These are phyloP conservation scores for Melitaea cinxia DNA, from an alignment of 1,140 invertebrate species.

Conservation along the genomic window DNA sequence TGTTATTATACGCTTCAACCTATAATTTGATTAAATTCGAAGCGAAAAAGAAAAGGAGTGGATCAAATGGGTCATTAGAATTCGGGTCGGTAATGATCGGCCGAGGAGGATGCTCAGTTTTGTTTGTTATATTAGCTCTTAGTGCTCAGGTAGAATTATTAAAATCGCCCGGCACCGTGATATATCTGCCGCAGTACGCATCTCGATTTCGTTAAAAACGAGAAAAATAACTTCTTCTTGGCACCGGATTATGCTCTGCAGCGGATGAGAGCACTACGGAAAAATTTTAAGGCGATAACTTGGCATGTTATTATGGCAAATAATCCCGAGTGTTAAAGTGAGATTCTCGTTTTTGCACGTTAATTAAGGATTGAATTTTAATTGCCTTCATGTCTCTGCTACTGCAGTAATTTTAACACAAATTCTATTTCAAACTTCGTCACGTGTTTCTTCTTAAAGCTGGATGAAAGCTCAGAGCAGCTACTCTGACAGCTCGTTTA, in stretches of 20 bases:
- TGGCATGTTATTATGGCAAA: conserved; percentile 51
- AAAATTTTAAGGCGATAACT: conserved; percentile 57
- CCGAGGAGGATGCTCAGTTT: conserved; percentile 52
- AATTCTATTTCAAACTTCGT: not conserved
- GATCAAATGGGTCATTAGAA: conserved; percentile 77
- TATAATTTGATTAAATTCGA: conserved; percentile 81
- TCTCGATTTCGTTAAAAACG: conserved; percentile 51
- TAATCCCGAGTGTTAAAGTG: conserved; percentile 37
- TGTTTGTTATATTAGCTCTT: conserved; percentile 69
- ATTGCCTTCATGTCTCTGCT: conserved; percentile 2
- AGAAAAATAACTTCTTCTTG: conserved; percentile 55
- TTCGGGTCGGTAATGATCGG: conserved; percentile 76
- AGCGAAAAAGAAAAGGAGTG: conserved; percentile 70
- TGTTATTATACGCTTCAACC: conserved; percentile 78
- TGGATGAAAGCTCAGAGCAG: too few relatives aligned
- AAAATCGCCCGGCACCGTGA: conserved; percentile 36
- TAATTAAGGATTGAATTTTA: conserved; percentile 31
- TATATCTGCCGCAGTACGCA: conserved; percentile 48
- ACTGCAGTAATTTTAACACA: conserved; percentile 3
- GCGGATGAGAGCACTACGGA: conserved; percentile 47
- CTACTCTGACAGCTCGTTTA: too few relatives aligned
- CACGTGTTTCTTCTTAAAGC: too few relatives aligned
- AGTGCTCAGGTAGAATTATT: conserved; percentile 55
- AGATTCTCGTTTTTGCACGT: conserved; percentile 31
- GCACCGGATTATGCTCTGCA: conserved; percentile 52